Percentiles rank a stretch among this genome's conserved stretches.
Evolutionary conservation across 2,113 vertebrate genomes (phyloP).

Genomic region (Tiliqua scincoides): DNA sequence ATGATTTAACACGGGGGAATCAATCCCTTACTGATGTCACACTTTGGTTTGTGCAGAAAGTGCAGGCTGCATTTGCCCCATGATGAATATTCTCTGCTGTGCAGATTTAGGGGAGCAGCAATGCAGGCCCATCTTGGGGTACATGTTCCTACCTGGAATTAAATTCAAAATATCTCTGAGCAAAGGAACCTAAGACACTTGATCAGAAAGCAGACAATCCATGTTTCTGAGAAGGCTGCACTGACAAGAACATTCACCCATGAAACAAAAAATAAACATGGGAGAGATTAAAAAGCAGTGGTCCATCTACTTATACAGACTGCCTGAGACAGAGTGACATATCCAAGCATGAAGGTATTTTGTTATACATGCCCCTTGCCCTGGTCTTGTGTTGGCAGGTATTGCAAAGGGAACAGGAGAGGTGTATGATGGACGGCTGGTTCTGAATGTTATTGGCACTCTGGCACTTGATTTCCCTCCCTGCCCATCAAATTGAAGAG

Average conservation of each 20-base stretch:
- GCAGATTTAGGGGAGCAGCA: neutral
- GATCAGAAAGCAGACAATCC: neutral
- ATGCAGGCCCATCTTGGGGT: neutral
- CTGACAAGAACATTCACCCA: neutral
- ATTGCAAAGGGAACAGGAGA: too few species aligned
- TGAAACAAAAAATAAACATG: neutral
- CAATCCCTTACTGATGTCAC: neutral
- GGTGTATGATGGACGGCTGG: too few species aligned
- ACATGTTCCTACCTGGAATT: neutral
- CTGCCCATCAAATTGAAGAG: too few species aligned
- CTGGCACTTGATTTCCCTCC: neutral
- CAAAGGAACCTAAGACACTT: neutral
- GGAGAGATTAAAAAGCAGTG: neutral
- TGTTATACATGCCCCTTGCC: too few species aligned
- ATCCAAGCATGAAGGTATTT: too few species aligned
- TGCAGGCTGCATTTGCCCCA: neutral
- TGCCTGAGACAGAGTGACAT: neutral
- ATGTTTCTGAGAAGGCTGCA: neutral
- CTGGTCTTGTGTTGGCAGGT: too few species aligned
- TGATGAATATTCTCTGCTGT: neutral
- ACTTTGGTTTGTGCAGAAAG: neutral
- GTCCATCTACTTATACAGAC: neutral
- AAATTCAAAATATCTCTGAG: neutral
- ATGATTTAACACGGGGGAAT: neutral
- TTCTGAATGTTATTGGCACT: too few species aligned